Evolutionary conservation across 2,113 vertebrate species (phyloP), one percentile per base, ranked within the genome.

Genomic region (Sula dactylatra): DNA sequence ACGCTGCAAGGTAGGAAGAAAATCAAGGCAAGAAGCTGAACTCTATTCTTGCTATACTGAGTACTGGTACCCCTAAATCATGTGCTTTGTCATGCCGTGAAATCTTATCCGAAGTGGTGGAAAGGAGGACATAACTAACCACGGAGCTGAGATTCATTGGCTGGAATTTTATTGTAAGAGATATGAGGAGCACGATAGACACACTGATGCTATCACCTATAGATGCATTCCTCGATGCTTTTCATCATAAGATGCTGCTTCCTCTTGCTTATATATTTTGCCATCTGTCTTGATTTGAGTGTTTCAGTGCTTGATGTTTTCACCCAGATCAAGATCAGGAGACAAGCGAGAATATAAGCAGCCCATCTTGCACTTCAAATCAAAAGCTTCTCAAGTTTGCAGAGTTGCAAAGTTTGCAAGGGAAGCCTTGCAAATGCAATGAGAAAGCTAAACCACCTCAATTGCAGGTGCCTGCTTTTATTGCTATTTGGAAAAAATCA

Each of bases 301-400:
- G 72, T 88, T 94, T 92, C 69, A 76, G 40, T 86, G 77, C 77
- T 90, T 19, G 40, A 38, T 94, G 86, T 93, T 96, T 97, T 88
- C 90, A 86, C 86, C 86, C 90, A 88, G 91, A 88, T 90, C 86
- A 82, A 90, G 90, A 93, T 93, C 83, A 67, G 90, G 56, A 95
- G 88, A 90, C 65, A 88, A 95, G 67, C 64, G 77, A 80, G 90
- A 90, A 93, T 76, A 88, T 29, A 94, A 95, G 69, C 80, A 94
- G 77, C 56, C 72, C 34, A 84, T 86, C 65, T 94, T 89, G 92
- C 88, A 82, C 66, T 89, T 88, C 18, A 56, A 69, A 92, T 2
- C 6, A 83, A 83, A 88, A 79, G 11, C 44, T 90, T 78, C 47
- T 26, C 13, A 52, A 85, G 47, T 82, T 82, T 72, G 56, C 31